These are phyloP conservation scores for Sebastes melanostomus DNA, from an alignment of 2,797 vertebrate species.

Conservation along the genomic window DNA sequence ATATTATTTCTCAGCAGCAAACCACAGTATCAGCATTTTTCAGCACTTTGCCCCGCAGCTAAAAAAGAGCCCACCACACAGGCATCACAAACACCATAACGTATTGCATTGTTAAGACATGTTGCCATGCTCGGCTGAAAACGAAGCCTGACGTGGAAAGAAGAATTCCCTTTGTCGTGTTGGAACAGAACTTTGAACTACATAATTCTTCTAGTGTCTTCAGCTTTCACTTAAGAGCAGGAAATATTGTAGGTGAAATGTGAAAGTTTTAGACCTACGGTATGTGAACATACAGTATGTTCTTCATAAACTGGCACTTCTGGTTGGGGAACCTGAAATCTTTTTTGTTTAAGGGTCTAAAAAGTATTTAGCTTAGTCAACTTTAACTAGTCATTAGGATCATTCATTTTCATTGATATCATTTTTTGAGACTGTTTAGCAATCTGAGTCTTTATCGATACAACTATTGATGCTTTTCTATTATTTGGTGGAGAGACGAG, in stretches of 20 bases:
- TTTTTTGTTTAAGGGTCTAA: not conserved
- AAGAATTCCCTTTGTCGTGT: not conserved
- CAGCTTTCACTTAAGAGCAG: not conserved
- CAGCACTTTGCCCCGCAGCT: constrained; percentile 19
- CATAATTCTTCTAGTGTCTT: not conserved
- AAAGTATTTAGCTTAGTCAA: not conserved
- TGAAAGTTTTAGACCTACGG: not conserved
- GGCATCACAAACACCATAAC: constrained; percentile 9
- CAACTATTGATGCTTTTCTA: not conserved
- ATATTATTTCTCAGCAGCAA: constrained; percentile 36
- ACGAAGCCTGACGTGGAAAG: not conserved
- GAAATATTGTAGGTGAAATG: not conserved
- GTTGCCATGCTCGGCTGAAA: not conserved
- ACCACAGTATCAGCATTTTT: constrained; percentile 38
- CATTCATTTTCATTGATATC: not conserved
- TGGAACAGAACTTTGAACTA: not conserved
- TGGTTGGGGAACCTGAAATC: not conserved
- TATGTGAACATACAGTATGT: no score
- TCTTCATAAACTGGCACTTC: not conserved
- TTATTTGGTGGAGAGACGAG: not conserved
- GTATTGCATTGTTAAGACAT: not conserved
- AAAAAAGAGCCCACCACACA: constrained; percentile 3
- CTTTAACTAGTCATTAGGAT: rapidly evolving
- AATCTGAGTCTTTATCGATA: not conserved
- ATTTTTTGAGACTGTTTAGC: not conserved